Percentiles rank a stretch among this genome's conserved stretches.
Conservation (phyloP, 1,140 invertebrate species). For the Ceratitis capitata region DNA sequence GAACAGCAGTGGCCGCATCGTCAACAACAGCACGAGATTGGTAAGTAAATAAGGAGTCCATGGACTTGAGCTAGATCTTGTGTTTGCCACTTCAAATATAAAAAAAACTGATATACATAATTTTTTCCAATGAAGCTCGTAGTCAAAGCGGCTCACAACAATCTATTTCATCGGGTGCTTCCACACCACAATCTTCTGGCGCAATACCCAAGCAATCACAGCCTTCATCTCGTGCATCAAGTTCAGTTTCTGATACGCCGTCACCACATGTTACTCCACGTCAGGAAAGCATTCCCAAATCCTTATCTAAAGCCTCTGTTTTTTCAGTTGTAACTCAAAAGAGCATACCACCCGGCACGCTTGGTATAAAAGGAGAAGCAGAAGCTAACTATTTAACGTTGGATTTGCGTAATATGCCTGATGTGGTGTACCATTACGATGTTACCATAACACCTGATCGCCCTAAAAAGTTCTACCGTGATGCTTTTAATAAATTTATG, state of each 20-base stretch:
- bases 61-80: too few species aligned
- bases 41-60: too few species aligned
- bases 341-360: slow-evolving; percentile 60
- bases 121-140: too few species aligned
- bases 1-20: too few species aligned
- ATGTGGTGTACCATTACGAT: slow-evolving; percentile 68
- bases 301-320: background rate
- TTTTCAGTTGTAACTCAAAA: background rate
- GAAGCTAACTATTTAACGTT: slow-evolving; percentile 71
- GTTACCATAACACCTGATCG: slow-evolving; percentile 67
- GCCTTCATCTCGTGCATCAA: background rate
- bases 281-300: background rate
- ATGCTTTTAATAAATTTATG: slow-evolving; percentile 55
- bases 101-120: too few species aligned
- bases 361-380: slow-evolving; percentile 65
- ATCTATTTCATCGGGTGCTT: background rate
- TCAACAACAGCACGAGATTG: too few species aligned
- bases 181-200: background rate
- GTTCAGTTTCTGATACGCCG: background rate
- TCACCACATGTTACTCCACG: slow-evolving; percentile 40
- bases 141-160: too few species aligned
- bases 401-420: slow-evolving; percentile 64
- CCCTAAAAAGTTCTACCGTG: slow-evolving; percentile 66
- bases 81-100: too few species aligned
- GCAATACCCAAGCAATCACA: background rate